Conservation (phyloP, 2,888 invertebrate genomes). For the Monochamus alternatus region DNA sequence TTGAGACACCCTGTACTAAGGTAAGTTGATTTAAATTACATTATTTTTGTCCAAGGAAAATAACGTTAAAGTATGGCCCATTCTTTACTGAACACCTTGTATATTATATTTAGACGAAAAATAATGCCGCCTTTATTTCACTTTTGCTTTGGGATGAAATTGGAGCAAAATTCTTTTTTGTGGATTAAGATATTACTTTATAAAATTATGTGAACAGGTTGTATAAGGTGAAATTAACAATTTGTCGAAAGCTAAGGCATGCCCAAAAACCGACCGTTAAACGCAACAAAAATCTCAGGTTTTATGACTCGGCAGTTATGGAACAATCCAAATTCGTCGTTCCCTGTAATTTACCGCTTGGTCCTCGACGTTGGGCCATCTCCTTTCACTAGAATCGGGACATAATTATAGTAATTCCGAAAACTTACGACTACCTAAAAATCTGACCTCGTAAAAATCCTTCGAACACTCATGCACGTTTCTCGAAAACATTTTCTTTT, state of each 20-base stretch:
- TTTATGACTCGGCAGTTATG: slow-evolving; percentile 51
- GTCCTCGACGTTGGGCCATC: not conserved
- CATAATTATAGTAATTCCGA: slow-evolving; percentile 48
- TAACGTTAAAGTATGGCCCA: too few relatives aligned
- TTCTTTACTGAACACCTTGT: too few relatives aligned
- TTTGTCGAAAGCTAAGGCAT: slow-evolving; percentile 3
- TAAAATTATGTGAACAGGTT: not conserved
- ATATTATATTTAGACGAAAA: too few relatives aligned
- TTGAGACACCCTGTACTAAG: too few relatives aligned
- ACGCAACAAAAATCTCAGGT: slow-evolving; percentile 34
- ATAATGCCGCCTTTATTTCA: too few relatives aligned
- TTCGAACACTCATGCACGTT: not conserved
- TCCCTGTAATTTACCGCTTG: slow-evolving; percentile 38
- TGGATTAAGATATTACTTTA: slow-evolving; percentile 2
- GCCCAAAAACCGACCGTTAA: not conserved
- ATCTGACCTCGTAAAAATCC: not conserved
- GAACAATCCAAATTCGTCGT: slow-evolving; percentile 50
- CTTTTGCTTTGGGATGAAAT: too few relatives aligned
- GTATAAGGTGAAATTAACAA: not conserved
- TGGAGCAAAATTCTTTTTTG: not conserved
- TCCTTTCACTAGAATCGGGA: slow-evolving; percentile 11
- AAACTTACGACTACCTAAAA: slow-evolving; percentile 4
- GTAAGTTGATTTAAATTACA: too few relatives aligned
- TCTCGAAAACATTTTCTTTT: slow-evolving; percentile 9
- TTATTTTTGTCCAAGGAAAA: too few relatives aligned